phyloP scores from a whole-genome alignment of 23 tunicate species.

The Trididemnum miniatum region DNA sequence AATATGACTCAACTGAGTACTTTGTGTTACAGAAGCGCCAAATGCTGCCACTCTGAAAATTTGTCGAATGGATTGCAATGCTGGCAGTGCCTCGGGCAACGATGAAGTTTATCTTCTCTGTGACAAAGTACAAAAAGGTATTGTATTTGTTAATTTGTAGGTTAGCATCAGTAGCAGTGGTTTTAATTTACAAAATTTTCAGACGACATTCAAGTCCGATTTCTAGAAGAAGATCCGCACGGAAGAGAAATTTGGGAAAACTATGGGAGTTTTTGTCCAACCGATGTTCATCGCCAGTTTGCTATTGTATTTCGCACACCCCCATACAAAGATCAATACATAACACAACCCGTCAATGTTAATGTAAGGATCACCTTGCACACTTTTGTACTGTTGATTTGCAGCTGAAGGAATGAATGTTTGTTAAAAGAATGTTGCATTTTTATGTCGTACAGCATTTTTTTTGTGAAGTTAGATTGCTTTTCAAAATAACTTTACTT shows the following conservation, averaged over 20 bases:
- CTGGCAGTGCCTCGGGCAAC: slow-evolving; percentile 83
- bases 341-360: slow-evolving; percentile 64
- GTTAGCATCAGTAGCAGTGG: neutral
- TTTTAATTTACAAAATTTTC: slow-evolving; percentile 3
- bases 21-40: slow-evolving; percentile 88
- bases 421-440: too few species aligned
- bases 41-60: slow-evolving; percentile 95
- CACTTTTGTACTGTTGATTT: too few species aligned
- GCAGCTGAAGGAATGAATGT: too few species aligned
- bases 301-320: slow-evolving; percentile 93
- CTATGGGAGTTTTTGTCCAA: slow-evolving; percentile 75
- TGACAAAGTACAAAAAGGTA: slow-evolving; percentile 97
- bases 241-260: slow-evolving; percentile 83
- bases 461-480: too few species aligned
- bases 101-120: slow-evolving; percentile 90
- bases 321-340: slow-evolving; percentile 53
- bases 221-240: slow-evolving; percentile 66
- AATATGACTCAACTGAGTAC: too few species aligned
- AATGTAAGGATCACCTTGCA: too few species aligned
- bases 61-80: slow-evolving; percentile 85
- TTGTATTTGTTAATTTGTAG: neutral
- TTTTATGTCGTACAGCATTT: too few species aligned
- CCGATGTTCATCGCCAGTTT: slow-evolving; percentile 91
- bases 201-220: slow-evolving; percentile 94
- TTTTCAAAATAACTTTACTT: too few species aligned